A percentile compares a stretch with the other conserved stretches of the same genome.
Conservation (phyloP, 23 tunicate genomes). For the Trididemnum miniatum region DNA sequence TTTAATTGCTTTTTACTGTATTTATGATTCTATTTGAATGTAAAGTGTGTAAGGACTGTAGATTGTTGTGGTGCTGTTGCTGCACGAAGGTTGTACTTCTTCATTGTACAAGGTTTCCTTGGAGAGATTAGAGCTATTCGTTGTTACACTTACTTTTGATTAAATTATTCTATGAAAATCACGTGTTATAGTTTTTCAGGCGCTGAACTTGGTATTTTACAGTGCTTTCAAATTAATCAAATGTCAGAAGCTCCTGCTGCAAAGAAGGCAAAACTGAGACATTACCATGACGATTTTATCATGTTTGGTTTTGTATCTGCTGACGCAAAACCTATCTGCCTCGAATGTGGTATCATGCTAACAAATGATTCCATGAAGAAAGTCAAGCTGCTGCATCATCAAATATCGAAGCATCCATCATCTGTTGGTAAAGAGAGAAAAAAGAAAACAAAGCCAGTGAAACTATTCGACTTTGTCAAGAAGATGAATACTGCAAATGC, state of each 20-base stretch:
- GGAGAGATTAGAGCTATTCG: too few relatives aligned
- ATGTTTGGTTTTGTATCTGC: constrained; percentile 21
- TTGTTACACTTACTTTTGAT: too few relatives aligned
- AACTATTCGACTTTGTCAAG: constrained; percentile 34
- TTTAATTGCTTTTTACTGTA: too few relatives aligned
- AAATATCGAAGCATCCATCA: constrained; percentile 22
- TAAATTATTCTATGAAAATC: too few relatives aligned
- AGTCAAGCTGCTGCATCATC: constrained; percentile 35
- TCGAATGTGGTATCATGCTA: constrained; percentile 20
- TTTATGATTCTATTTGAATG: too few relatives aligned
- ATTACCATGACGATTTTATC: constrained; percentile 24
- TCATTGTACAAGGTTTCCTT: too few relatives aligned
- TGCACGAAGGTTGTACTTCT: too few relatives aligned
- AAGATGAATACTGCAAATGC: constrained; percentile 25
- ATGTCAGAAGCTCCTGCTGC: constrained; percentile 27
- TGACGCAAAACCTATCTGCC: constrained; percentile 28
- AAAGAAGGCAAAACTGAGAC: constrained; percentile 26
- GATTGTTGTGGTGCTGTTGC: too few relatives aligned
- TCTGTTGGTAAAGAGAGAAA: constrained; percentile 19
- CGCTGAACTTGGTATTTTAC: too few relatives aligned
- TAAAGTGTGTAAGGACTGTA: too few relatives aligned
- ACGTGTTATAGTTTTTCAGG: too few relatives aligned
- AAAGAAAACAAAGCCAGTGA: constrained; percentile 33
- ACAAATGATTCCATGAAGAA: constrained; percentile 22
- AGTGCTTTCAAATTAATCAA: constrained; percentile 30